Percentiles rank a stretch among this genome's conserved stretches.
phyloP scores from a whole-genome alignment of 1,140 invertebrate species.

The Diorhabda elongata region DNA sequence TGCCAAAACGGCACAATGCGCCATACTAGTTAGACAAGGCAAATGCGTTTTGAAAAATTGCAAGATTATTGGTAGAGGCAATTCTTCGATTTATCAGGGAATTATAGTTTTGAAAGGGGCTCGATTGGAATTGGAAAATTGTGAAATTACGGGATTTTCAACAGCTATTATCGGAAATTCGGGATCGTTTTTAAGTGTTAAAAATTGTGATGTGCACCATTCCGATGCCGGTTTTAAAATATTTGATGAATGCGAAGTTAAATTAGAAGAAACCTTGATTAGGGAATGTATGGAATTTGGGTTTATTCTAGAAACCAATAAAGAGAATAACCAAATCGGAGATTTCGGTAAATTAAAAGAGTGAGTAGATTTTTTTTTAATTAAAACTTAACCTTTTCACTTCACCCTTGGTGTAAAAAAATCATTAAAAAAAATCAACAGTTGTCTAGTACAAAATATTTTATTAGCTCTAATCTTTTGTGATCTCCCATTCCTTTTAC shows the following conservation, averaged over 20 bases:
- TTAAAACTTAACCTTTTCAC: neutral
- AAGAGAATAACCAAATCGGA: constrained; percentile 23
- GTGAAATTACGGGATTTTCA: constrained; percentile 45
- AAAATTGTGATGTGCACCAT: constrained; percentile 31
- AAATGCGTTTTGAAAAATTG: constrained; percentile 42
- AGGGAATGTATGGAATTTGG: constrained; percentile 40
- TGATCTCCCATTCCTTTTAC: neutral
- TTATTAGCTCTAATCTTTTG: neutral
- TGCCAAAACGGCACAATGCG: constrained; percentile 45
- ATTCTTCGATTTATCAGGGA: constrained; percentile 46
- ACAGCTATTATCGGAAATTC: constrained; percentile 44
- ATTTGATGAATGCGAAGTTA: constrained; percentile 38
- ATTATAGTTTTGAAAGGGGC: constrained; percentile 46
- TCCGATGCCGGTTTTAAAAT: constrained; percentile 40
- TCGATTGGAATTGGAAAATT: constrained; percentile 41
- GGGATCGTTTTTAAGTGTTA: constrained; percentile 32
- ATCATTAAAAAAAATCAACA: too few relatives aligned
- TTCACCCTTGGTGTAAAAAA: too few relatives aligned
- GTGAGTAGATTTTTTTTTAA: constrained; percentile 19
- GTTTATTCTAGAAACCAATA: constrained; percentile 37
- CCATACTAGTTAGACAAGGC: constrained; percentile 46
- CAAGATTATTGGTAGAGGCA: constrained; percentile 43
- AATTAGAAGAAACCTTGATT: constrained; percentile 29
- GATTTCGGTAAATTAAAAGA: constrained; percentile 37
- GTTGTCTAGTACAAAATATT: too few relatives aligned